Base-by-base conservation (phyloP, 2,797 vertebrate genomes). In the Poeciliopsis gracilis region DNA sequence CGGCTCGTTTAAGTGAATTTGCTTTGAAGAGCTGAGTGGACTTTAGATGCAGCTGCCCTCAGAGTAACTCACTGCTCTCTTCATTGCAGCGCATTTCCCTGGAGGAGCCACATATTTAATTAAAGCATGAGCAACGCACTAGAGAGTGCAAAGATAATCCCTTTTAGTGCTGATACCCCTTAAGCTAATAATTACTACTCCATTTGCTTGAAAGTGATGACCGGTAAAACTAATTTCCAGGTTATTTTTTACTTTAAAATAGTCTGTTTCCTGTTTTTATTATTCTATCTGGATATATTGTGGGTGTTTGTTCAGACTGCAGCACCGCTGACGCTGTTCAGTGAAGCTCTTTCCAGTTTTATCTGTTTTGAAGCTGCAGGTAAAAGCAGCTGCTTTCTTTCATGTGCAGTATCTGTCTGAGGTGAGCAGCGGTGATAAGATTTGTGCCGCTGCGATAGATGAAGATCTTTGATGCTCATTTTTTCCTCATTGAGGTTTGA, bases 101-200 rank as follows among this genome's bases (percentile, higher is more conserved):
- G 70, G 46, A 91, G 88, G 83, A 85, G 84, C 77, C 82, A 85
- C 10, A 73, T 82, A 88, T 93, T 91, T 88, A 90, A 92, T 94
- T 92, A 92, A 93, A 92, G 77, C 49, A 72, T 55, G 41, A 67
- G 79, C 84, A 88, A 86, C 78, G 78, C 81, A 76, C 80, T 43
- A 85, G 79, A 36, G 30, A 36, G 84, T 88, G 80, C 76, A 78
- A 78, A 79, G 82, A 88, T 91, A 88, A 93, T 92, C 91, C 79
- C 20, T 86, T 85, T 90, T 82, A 86, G 61, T 63, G 55, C 72
- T 36, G 78, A 91, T 88, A 88, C 61, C 84, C 86, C 87, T 80
- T 84, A 71, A 80, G 84, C 84, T 84, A 76, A 88, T 90, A 87
- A 88, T 85, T 81, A 89, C 82, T 55, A 87, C 80, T 84, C 86